phyloP scores from a whole-genome alignment of 2,113 vertebrate genomes.

The human (Homo sapiens) region GRCh38 chr7:151673501-151674000 shows the following conservation, averaged over 20 bases:
- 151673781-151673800: neutral
- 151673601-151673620: accelerated
- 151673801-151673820: accelerated
- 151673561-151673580: no score
- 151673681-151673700: accelerated
- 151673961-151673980: no score
- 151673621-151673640: accelerated
- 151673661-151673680: neutral
- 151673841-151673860: no score
- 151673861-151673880: no score
- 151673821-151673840: neutral
- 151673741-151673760: neutral
- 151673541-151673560: neutral
- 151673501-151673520: neutral
- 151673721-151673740: neutral
- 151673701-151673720: neutral
- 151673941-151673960: no score
- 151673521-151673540: neutral
- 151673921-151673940: no score
- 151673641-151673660: accelerated
- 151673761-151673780: neutral
- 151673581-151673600: neutral
- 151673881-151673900: no score
- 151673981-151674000: no score
- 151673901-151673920: no score